Evolutionary conservation across 2,113 vertebrate species (phyloP).

Genomic region (Rattus rattus): DNA sequence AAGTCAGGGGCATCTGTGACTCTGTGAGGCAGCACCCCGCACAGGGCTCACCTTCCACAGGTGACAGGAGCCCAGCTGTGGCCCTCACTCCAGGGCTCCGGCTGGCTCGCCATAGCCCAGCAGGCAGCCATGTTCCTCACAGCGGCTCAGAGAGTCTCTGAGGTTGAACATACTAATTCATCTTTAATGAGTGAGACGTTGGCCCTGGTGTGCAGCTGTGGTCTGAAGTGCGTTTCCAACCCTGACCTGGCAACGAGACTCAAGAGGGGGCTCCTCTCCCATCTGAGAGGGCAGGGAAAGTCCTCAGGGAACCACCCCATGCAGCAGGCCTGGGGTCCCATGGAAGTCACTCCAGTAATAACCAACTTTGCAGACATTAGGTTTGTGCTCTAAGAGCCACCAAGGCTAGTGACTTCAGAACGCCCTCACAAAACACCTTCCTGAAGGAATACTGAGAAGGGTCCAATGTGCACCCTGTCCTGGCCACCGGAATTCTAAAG

Average conservation of each 20-base stretch:
- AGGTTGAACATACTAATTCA: slow-evolving; percentile 64
- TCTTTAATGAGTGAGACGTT: background rate
- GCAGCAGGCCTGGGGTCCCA: background rate
- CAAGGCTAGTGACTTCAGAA: background rate
- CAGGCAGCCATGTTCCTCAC: slow-evolving; percentile 40
- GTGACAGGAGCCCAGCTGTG: background rate
- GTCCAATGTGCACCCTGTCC: background rate
- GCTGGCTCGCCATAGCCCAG: slow-evolving; percentile 50
- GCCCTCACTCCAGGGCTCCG: slow-evolving; percentile 16
- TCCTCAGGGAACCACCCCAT: background rate
- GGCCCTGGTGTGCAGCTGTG: background rate
- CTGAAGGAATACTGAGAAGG: background rate
- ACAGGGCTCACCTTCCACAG: background rate
- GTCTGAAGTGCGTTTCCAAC: background rate
- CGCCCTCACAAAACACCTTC: background rate
- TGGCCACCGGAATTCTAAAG: background rate
- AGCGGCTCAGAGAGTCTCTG: slow-evolving; percentile 54
- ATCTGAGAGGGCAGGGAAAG: background rate
- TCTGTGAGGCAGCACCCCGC: background rate
- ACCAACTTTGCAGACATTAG: background rate
- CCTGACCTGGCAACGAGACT: background rate
- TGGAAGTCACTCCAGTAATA: background rate
- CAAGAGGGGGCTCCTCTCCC: background rate
- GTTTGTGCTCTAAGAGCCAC: background rate
- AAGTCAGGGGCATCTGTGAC: background rate